These are phyloP conservation scores for Oreochromis spilurus DNA, from an alignment of 2,113 vertebrate species.

Conservation along the genomic window DNA sequence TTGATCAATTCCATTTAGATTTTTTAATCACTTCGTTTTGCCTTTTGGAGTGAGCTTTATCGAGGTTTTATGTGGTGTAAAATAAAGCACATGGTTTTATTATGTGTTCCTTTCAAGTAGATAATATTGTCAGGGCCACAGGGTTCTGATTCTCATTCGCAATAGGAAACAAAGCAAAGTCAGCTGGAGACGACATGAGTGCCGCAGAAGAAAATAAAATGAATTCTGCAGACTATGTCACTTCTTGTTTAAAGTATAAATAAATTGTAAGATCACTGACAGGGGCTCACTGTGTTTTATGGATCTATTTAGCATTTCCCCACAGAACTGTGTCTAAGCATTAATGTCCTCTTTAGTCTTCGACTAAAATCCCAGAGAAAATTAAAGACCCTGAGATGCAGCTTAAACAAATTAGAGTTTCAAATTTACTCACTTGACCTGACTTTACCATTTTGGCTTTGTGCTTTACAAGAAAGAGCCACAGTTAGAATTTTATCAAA, in stretches of 20 bases:
- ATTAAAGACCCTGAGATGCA: not conserved
- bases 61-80: not conserved
- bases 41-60: not conserved
- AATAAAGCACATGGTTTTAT: slow-evolving; percentile 14
- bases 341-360: not conserved
- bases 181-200: slow-evolving; percentile 14
- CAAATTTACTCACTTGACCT: not conserved
- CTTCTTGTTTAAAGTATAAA: not conserved
- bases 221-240: not conserved
- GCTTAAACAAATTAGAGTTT: not conserved
- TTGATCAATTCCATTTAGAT: not conserved
- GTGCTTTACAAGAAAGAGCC: not conserved
- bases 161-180: not conserved
- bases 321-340: not conserved
- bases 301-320: not conserved
- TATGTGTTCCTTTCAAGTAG: not conserved
- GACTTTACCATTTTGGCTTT: not conserved
- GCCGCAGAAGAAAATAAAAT: not conserved
- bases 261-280: not conserved
- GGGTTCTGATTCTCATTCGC: slow-evolving; percentile 3
- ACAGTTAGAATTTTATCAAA: not conserved
- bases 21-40: not conserved
- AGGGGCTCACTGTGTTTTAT: not conserved
- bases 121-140: not conserved
- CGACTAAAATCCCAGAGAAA: not conserved